Evolutionary conservation across 1,140 invertebrate species (phyloP).

Genomic region (Dufourea novaeangliae): DNA sequence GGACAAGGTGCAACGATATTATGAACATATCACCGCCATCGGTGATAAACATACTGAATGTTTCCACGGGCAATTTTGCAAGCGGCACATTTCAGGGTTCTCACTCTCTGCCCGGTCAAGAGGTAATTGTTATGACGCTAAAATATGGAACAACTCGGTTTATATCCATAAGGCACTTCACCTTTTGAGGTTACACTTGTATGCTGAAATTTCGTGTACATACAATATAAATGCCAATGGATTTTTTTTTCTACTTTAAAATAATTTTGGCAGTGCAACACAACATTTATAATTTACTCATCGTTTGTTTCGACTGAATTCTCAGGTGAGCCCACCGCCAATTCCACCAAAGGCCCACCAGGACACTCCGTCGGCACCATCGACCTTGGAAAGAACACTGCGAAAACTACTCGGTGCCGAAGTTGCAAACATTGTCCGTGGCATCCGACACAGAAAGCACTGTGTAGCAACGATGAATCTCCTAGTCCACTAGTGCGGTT

Average conservation of each 20-base stretch:
- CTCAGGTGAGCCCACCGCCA: constrained; percentile 81
- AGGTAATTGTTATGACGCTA: constrained; percentile 62
- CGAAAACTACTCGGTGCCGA: constrained; percentile 83
- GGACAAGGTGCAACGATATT: constrained; percentile 77
- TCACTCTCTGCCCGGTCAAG: constrained; percentile 76
- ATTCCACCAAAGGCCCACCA: constrained; percentile 83
- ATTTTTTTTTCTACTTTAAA: too few relatives aligned
- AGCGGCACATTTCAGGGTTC: constrained; percentile 77
- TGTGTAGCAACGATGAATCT: constrained; percentile 71
- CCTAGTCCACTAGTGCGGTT: constrained; percentile 72
- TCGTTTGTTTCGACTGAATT: constrained; percentile 41
- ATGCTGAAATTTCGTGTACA: too few relatives aligned
- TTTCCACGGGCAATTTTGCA: constrained; percentile 74
- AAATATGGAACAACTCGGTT: too few relatives aligned
- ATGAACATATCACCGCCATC: constrained; percentile 80
- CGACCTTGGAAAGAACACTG: constrained; percentile 76
- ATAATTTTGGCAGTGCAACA: too few relatives aligned
- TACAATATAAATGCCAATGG: too few relatives aligned
- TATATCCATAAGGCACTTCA: too few relatives aligned
- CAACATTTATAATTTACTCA: too few relatives aligned
- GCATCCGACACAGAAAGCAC: constrained; percentile 78
- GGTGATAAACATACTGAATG: constrained; percentile 75
- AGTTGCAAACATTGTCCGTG: constrained; percentile 79
- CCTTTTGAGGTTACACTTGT: too few relatives aligned
- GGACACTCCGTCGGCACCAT: constrained; percentile 77